Base-by-base conservation (phyloP, 2,113 vertebrate species). In the Tyrannus savana region DNA sequence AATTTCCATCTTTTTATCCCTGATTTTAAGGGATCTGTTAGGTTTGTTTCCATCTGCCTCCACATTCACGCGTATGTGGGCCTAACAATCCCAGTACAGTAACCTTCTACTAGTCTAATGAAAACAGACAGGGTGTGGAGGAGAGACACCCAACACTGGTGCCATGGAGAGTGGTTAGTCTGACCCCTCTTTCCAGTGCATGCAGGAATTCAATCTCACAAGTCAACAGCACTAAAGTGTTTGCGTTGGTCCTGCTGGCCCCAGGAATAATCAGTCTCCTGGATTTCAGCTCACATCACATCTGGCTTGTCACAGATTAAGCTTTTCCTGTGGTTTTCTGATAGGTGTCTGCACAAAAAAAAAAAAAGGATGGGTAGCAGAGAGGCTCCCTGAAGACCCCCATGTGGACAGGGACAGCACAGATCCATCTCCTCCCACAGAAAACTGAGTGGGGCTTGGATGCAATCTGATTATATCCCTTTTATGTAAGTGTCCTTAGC, bases 201-300 rank as follows among this genome's bases (percentile, higher is more conserved):
- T 0, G 0, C 35, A 91, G 33, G 47, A 93, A 69, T 67, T 39
- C 73, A 64, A 14, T 19, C 56, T 41, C 47, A 44, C 6, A 3
- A 73, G 58, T 64, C n/a, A 79, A 80, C 80, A 0, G 4, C 18
- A 19, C 27, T 35, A 17, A 42, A 90, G 72, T 0, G 25, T 53
- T 33, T 80, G 9, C 0, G 0, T 46, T 0, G 3, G 58, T 59
- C 27, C 58, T 2, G 3, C 44, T n/a, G 49, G 35, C 71, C 58
- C 24, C 53, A 66, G 85, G 53, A 93, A 60, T 39, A 46, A 67
- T 17, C 78, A 39, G 16, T 18, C 19, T 59, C 30, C 60, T 31
- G 30, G 42, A 86, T 66, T 84, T 84, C 77, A 89, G 59, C 35
- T 91, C 77, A 84, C 25, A 73, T 73, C 58, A 52, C 50, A 68